These are phyloP conservation scores for Pachydiplax longipennis DNA, from an alignment of 2,888 invertebrate species.

Conservation along the genomic window DNA sequence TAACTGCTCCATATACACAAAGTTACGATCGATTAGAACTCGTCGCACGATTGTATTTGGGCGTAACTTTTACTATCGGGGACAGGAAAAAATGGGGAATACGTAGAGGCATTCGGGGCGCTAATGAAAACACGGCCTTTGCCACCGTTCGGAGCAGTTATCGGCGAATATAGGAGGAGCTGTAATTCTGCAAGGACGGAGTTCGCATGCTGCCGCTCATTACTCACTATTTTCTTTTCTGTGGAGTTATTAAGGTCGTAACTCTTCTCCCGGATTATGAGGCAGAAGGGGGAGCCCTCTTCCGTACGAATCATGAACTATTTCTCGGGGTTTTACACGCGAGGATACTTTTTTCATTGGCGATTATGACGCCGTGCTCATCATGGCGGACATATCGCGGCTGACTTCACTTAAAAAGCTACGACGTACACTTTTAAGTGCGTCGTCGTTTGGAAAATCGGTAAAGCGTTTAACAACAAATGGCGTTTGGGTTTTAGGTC, in stretches of 20 bases:
- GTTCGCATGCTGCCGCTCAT: not conserved
- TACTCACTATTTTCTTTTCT: not conserved
- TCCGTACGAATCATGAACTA: not conserved
- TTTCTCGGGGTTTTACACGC: not conserved
- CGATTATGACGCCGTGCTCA: not conserved
- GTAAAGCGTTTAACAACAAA: not conserved
- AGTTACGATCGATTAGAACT: not conserved
- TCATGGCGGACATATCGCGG: not conserved
- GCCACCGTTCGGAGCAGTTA: not conserved
- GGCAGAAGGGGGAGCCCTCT: not conserved
- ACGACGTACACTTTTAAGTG: not conserved
- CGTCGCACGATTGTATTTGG: not conserved
- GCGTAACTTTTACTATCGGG: not conserved
- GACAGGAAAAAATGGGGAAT: not conserved
- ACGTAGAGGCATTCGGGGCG: not conserved
- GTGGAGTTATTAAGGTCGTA: conserved; percentile 12
- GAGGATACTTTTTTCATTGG: not conserved
- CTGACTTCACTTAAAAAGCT: not conserved
- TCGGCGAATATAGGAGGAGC: not conserved
- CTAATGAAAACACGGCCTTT: not conserved
- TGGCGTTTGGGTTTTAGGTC: not conserved
- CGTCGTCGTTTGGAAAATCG: not conserved
- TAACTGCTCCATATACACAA: not conserved
- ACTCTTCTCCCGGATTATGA: not conserved
- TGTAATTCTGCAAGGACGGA: not conserved